Evolutionary conservation across 2,797 vertebrate genomes (phyloP), one percentile per base, ranked within the genome.

Genomic region (Hydrocynus forskahlii): DNA sequence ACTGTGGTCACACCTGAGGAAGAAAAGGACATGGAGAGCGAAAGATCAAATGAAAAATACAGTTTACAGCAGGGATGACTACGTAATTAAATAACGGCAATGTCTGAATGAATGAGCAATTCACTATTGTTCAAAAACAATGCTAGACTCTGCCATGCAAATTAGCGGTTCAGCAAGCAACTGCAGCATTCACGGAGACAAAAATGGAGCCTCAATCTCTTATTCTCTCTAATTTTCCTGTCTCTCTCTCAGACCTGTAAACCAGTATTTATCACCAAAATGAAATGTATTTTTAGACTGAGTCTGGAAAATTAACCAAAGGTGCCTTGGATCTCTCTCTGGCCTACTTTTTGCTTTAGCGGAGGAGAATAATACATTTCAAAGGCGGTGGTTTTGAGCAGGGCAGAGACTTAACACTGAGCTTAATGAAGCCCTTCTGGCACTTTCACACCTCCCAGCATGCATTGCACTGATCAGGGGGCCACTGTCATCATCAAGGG

Each of bases 1-100:
- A 99, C 97, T 3, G 98, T 99, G 70, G 98, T 99, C 62, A 99
- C 97, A 86, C 98, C 98, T 99, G 91, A 10, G 87, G 85, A 52
- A 87, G 78, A 77, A 14, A 83, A 21, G 84, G 75, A 0, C 52
- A 77, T 23, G 8, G n/a, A 78, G 54, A 25, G 13, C 23, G 2
- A 29, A 5, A 29, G n/a, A 70, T 2, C n/a, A 64, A 68, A 35
- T 25, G 6, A 55, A 57, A 17, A 54, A 23, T 19, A 8, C 29
- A 7, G 29, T n/a, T 73, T 57, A 57, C 17, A 38, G 13, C 2
- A 38, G 4, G 4, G 10, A 40, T 4, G 7, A 17, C 17, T 29
- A 50, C 29, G 72, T 81, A 75, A 76, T 69, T 35, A 35, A 72
- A 60, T 73, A 74, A 68, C 74, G 78, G n/a, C 40, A 78, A 74